These are phyloP conservation scores for Nerophis lumbriciformis DNA, from an alignment of 2,113 vertebrate genomes.

Conservation along the genomic window DNA sequence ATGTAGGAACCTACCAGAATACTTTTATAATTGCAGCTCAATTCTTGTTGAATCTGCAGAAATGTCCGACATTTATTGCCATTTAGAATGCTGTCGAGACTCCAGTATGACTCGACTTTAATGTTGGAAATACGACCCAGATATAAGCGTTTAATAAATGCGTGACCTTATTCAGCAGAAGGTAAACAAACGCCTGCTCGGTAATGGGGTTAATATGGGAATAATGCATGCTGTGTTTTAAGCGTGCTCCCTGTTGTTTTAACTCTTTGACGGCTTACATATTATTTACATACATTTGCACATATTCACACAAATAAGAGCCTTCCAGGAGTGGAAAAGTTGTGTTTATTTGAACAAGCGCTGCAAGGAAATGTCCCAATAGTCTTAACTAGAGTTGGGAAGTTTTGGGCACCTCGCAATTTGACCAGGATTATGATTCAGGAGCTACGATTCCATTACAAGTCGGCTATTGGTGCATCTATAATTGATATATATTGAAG, in stretches of 20 bases:
- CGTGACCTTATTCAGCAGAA: background rate
- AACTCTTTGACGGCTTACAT: background rate
- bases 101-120: background rate
- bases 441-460: no score
- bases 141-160: background rate
- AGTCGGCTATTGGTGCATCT: no score
- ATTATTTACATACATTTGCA: conserved; percentile 7
- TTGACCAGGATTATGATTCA: no score
- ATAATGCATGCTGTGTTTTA: background rate
- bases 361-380: background rate
- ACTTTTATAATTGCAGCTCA: no score
- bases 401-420: no score
- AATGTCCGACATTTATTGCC: no score
- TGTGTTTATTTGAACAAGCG: background rate
- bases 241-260: conserved; percentile 3
- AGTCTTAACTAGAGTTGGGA: no score
- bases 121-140: background rate
- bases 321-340: background rate
- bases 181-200: background rate
- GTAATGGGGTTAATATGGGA: background rate
- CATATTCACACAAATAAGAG: background rate
- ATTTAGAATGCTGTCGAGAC: no score
- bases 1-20: no score
- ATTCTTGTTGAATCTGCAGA: no score
- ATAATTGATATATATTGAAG: no score